Evolutionary conservation across 2,888 invertebrate species (phyloP), one percentile per base, ranked within the genome.

Genomic region (Clistopyga incitator): DNA sequence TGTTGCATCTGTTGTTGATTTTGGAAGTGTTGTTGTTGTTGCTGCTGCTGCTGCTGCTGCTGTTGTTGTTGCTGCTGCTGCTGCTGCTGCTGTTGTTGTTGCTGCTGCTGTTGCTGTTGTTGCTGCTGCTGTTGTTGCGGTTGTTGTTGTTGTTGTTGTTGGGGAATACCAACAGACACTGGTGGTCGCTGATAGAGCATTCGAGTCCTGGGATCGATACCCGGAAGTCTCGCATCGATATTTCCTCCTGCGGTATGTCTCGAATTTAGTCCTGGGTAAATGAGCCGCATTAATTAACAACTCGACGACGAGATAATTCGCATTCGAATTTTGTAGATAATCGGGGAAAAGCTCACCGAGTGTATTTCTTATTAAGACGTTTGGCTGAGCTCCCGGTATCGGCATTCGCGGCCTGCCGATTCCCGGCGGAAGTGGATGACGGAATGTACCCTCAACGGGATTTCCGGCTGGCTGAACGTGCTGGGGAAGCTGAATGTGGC

Each of bases 351-450:
- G 61, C 80, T 65, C 88, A 92, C 92, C 92, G 68, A 90, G 89
- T 59, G 91, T 88, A 88, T 90, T 92, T 77, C 93, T 88, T 72
- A 93, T 91, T 23, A 92, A 83, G 18, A 91, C 89, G 61, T 92
- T 93, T 1, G 91, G 88, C 86, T 91, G 92, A 56, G 90, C 85
- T 75, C 81, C 85, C 20, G 84, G 81, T 25, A 87, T 81, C 15
- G 95, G 94, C 89, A 94, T 92, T 82, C 95, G 93, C 6, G 95
- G 94, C 86, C 95, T 93, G 8, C 94, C 93, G 59, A 94, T 94
- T 84, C 94, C 94, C 42, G 95, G 95, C 11, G 96, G 96, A 88
- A 96, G 93, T 11, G 96, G 96, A 88, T 96, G 96, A 11, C 96
- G 94, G 93, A 96, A 96, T 42, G 95, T 96, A 78, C 95, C 95